phyloP scores from a whole-genome alignment of 2,888 invertebrate genomes.

The Brenthis daphne region DNA sequence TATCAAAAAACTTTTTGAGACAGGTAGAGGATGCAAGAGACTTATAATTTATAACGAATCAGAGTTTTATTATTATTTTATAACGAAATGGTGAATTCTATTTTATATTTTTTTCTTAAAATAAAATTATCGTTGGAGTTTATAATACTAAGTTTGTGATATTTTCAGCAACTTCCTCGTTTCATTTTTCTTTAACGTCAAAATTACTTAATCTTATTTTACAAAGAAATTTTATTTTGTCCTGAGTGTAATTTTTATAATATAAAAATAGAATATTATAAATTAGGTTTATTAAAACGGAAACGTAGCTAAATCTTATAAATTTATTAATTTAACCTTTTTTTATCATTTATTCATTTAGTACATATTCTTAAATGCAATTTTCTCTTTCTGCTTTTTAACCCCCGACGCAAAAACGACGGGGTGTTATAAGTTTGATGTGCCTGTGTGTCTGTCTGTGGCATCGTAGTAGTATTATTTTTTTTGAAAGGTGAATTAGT shows the following conservation, averaged over 20 bases:
- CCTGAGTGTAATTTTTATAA: background rate
- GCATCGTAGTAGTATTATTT: too few species aligned
- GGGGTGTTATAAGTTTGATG: too few species aligned
- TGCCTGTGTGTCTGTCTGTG: too few species aligned
- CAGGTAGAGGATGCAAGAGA: background rate
- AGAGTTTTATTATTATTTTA: background rate
- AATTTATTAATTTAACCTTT: background rate
- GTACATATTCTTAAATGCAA: too few species aligned
- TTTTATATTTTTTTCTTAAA: too few species aligned
- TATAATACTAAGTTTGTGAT: background rate
- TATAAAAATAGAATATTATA: background rate
- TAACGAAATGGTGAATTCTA: background rate
- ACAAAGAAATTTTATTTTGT: background rate
- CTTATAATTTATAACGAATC: background rate
- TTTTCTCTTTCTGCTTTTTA: too few species aligned
- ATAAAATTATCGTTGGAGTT: background rate
- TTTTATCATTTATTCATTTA: too few species aligned
- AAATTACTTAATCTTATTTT: background rate
- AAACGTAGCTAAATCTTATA: background rate
- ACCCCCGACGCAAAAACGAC: too few species aligned
- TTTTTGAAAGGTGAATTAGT: too few species aligned
- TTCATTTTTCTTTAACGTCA: background rate
- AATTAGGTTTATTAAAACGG: background rate
- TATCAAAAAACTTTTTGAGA: conserved; percentile 33
- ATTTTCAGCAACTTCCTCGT: background rate